Evolutionary conservation across 2,797 vertebrate species (phyloP).

Genomic region (Hyperoplus lanceolatus): DNA sequence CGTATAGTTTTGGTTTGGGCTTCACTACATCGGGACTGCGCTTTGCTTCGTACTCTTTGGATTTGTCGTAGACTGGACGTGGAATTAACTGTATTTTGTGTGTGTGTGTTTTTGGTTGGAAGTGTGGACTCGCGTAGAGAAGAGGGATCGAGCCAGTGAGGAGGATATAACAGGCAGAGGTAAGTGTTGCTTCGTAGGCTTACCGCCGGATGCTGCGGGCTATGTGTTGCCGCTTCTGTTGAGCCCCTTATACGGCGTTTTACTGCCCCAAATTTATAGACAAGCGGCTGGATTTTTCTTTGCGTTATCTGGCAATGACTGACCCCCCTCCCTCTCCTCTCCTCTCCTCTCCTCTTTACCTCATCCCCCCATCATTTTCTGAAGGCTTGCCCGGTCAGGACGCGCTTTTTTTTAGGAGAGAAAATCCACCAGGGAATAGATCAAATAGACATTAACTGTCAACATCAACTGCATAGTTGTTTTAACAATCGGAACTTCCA

Average conservation of each 20-base stretch:
- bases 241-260: no score
- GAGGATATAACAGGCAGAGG: constrained; percentile 46
- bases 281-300: constrained; percentile 14
- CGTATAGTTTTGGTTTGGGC: constrained; percentile 63
- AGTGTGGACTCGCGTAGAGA: constrained; percentile 74
- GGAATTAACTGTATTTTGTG: constrained; percentile 51
- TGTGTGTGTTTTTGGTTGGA: constrained; percentile 68
- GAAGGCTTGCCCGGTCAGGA: constrained; percentile 27
- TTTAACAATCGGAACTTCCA: neutral
- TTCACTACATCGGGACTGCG: constrained; percentile 80
- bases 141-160: constrained; percentile 32
- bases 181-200: constrained; percentile 35
- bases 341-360: neutral
- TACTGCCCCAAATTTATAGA: neutral
- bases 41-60: constrained; percentile 71
- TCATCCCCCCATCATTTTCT: neutral
- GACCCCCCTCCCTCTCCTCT: neutral
- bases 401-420: constrained; percentile 2
- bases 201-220: no score
- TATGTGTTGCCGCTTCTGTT: no score
- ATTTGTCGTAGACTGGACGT: constrained; percentile 77
- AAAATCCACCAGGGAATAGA: constrained; percentile 8
- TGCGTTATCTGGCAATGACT: constrained; percentile 18
- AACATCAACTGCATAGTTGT: neutral
- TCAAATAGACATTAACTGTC: neutral